Base-by-base conservation (phyloP, 2,797 vertebrate species). In the Neosilurus hyrtlii region DNA sequence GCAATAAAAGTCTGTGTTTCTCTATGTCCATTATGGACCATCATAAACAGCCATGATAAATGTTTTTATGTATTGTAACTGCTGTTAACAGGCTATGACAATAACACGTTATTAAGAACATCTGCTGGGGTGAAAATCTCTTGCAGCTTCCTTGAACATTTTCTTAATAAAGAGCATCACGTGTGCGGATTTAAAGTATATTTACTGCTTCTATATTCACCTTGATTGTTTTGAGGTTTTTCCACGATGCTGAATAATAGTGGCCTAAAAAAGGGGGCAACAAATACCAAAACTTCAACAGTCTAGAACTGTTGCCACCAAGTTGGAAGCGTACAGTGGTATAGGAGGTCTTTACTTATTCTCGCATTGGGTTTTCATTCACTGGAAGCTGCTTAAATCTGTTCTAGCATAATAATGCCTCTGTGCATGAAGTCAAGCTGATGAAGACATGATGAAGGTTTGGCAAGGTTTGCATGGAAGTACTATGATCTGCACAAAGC, bases 101-200 rank as follows among this genome's bases (percentile, higher is more conserved):
- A 24, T 57, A 72, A 66, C 22, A 70, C 22, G 24, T 82, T 76
- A 85, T 83, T 61, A 81, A 74, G 20, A 75, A 37, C 73, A 59
- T 91, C 90, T 91, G 87, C 90, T 74, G 12, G 15, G 18, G 26
- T 65, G 35, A 66, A 65, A 30, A 24, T 37, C 35, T 87, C 74
- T 75, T 56, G 77, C 65, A 68, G 87, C 80, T 49, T 86, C 76
- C 85, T 72, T n/a, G 81, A 80, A 86, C 86, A 83, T 87, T 86
- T 89, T 73, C 70, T 87, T 88, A 87, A 89, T 90, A 89, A 91
- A 89, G 75, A 56, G 16, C 80, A 75, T 82, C 89, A 87, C 85
- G 88, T 89, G 88, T 86, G 76, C 82, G 82, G 81, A 83, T 86
- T 88, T 91, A 91, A 90, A 89, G 82, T 88, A 83, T 43, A 77